These are phyloP conservation scores for Corydoras sp. DNA, from an alignment of 2,113 vertebrate genomes.

Conservation along the genomic window DNA sequence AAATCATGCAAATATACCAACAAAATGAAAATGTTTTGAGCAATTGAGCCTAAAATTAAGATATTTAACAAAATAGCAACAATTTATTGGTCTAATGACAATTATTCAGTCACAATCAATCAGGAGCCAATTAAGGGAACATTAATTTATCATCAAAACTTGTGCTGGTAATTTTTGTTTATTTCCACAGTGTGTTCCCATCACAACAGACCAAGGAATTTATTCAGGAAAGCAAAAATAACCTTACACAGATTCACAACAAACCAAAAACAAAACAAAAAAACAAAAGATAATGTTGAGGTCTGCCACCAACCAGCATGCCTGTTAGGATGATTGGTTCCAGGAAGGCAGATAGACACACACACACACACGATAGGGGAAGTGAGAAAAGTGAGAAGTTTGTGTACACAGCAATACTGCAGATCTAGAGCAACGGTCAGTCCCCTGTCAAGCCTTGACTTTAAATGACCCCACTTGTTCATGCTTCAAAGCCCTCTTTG, in stretches of 20 bases:
- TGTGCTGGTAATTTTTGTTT: slow-evolving; percentile 23
- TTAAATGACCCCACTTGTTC: slow-evolving; percentile 65
- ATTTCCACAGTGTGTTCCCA: slow-evolving; percentile 31
- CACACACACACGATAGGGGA: slow-evolving; percentile 1
- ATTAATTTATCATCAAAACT: background rate
- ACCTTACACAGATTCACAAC: slow-evolving; percentile 18
- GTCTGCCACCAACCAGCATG: background rate
- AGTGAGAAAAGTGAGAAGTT: slow-evolving; percentile 8
- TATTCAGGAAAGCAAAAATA: slow-evolving; percentile 55
- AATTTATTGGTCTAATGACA: too few species aligned
- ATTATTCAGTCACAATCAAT: too few species aligned
- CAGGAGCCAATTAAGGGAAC: too few species aligned
- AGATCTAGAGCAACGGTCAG: slow-evolving; percentile 56
- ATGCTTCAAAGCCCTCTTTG: slow-evolving; percentile 56
- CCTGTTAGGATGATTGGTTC: background rate
- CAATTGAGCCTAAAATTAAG: too few species aligned
- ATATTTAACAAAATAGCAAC: too few species aligned
- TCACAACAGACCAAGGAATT: slow-evolving; percentile 39
- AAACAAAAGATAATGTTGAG: background rate
- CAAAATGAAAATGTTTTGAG: too few species aligned
- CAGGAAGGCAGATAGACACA: slow-evolving; percentile 3
- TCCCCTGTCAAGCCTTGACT: slow-evolving; percentile 58
- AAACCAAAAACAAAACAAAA: slow-evolving; percentile 1
- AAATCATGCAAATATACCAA: too few species aligned
- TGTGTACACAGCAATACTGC: slow-evolving; percentile 42